Conservation (phyloP, 2,113 vertebrate species). For the Megaleporinus macrocephalus region DNA sequence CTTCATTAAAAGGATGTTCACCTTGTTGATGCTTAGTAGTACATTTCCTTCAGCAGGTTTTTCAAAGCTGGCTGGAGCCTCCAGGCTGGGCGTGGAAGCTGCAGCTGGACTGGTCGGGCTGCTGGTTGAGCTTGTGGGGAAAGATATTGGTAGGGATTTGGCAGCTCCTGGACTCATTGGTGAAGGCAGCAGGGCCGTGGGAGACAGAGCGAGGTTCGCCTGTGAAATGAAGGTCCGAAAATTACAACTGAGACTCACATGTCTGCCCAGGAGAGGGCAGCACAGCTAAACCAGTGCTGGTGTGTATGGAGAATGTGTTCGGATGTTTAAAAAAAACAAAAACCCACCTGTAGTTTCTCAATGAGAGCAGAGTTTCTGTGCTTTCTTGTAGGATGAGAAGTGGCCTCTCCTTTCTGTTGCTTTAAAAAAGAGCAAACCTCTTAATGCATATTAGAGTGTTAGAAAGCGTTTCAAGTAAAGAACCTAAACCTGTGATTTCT, state of each 20-base stretch:
- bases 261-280: slow-evolving; percentile 32
- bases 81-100: slow-evolving; percentile 38
- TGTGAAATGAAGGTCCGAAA: slow-evolving; percentile 41
- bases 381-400: slow-evolving; percentile 62
- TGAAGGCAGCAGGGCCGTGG: slow-evolving; percentile 52
- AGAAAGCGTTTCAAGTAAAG: too few relatives aligned
- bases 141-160: slow-evolving; percentile 48
- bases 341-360: slow-evolving; percentile 77
- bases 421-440: slow-evolving; percentile 15
- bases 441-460: too few relatives aligned
- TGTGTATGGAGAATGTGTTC: not conserved
- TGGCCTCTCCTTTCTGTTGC: slow-evolving; percentile 47
- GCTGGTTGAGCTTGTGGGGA: slow-evolving; percentile 44
- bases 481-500: too few relatives aligned
- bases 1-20: slow-evolving; percentile 32
- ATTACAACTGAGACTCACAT: not conserved
- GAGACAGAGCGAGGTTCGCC: slow-evolving; percentile 71
- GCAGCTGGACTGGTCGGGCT: slow-evolving; percentile 34
- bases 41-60: slow-evolving; percentile 63
- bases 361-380: slow-evolving; percentile 76
- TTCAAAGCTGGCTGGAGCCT: slow-evolving; percentile 72
- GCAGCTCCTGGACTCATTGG: slow-evolving; percentile 68
- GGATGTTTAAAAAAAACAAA: slow-evolving; percentile 6
- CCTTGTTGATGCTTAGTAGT: slow-evolving; percentile 72
- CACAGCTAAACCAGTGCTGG: not conserved